These are phyloP conservation scores for Parapristionchus giblindavisi DNA, from an alignment of 2,888 invertebrate genomes.

Conservation along the genomic window DNA sequence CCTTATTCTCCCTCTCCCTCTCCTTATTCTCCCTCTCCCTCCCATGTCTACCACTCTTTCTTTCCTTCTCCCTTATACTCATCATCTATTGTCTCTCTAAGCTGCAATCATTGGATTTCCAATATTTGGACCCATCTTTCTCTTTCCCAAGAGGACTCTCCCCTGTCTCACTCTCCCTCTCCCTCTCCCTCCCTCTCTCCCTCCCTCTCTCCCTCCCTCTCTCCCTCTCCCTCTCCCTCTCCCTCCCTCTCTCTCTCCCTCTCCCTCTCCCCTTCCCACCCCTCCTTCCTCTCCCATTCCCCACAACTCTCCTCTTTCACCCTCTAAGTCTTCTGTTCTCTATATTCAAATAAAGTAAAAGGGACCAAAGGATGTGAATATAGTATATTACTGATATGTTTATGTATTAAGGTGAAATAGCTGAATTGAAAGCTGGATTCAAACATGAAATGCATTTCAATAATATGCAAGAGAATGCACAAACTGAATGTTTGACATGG, in stretches of 20 bases:
- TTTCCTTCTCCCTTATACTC: neutral
- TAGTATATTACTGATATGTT: neutral
- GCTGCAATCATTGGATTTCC: constrained; percentile 30
- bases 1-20: neutral
- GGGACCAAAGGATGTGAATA: neutral
- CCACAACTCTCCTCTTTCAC: neutral
- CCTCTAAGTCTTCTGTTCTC: neutral
- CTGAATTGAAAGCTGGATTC: constrained; percentile 71
- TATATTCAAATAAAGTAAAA: neutral
- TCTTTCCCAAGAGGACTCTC: neutral
- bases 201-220: neutral
- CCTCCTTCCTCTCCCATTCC: neutral
- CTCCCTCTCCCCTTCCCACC: neutral
- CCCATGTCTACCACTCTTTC: neutral
- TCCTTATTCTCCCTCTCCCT: too few species aligned
- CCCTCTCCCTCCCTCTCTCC: neutral
- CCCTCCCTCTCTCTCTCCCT: constrained; percentile 1
- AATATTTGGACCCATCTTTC: constrained; percentile 8
- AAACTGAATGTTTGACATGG: constrained; percentile 72
- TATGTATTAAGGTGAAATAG: constrained; percentile 68
- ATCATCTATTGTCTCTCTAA: constrained; percentile 25
- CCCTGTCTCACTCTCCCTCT: neutral
- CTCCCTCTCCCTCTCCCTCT: neutral
- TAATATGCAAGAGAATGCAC: constrained; percentile 69
- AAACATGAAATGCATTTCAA: constrained; percentile 70